Evolutionary conservation across 2,888 invertebrate species (phyloP), one percentile per base, ranked within the genome.

Genomic region (Chymomyza caudatula): DNA sequence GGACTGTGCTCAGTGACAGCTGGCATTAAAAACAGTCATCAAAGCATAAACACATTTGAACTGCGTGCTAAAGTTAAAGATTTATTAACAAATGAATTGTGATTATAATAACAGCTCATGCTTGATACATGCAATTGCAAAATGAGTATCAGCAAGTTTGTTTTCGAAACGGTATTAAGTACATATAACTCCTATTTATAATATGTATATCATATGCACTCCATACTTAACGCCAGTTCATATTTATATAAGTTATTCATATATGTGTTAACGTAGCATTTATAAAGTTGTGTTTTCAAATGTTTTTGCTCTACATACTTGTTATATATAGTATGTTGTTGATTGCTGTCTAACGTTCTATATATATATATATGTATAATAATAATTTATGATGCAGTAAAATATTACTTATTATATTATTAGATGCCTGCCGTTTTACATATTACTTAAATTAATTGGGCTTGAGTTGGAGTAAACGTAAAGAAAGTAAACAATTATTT

Each of bases 341-440:
- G 25, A 37, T 37, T 37, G 29, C 11, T 29, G 56, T 44, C 22
- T 53, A 65, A 57, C 57, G 37, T 42, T 2, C 44, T 44, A 43
- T 63, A 51, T 52, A 65, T 62, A 60, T 60, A 72, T 67, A 65
- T 65, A 37, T 61, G 3, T 47, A 60, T 53, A 37, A 11, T 37
- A 11, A 37, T 37, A n/a, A 37, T 37, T 37, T 71, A 53, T 71
- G 52, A 65, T 65, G 67, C 61, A 52, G 37, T 44, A 44, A 44
- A 53, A 22, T 20, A 6, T 51, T 43, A 43, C 42, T 63, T 58
- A 58, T 56, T 65, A 56, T 62, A 57, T 58, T 51, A 58, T 58
- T 51, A 58, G 58, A 29, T 59, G 59, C 52, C 71, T 67, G 59
- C 61, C 53, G 59, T 52, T 73, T 42, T 65, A 69, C 56, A 64